Conservation (phyloP, 1,140 invertebrate species). For the Hylaeus volcanicus region DNA sequence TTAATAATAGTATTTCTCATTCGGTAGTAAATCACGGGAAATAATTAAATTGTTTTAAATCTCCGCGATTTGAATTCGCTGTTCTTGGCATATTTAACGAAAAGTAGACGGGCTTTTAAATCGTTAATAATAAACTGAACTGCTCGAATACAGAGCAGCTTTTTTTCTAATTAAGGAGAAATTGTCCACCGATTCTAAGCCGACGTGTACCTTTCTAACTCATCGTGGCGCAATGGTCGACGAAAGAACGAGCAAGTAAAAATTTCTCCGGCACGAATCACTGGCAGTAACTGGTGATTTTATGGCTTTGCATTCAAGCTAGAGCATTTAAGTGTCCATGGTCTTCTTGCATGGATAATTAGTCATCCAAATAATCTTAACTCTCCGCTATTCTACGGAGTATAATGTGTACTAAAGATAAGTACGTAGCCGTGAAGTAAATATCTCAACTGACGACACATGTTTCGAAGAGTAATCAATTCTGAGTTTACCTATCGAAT, state of each 20-base stretch:
- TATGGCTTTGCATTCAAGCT: background rate
- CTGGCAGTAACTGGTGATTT: conserved; percentile 3
- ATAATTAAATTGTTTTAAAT: too few relatives aligned
- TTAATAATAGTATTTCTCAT: background rate
- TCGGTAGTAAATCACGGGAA: background rate
- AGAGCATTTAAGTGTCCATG: background rate
- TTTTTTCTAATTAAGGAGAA: background rate
- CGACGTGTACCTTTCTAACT: conserved; percentile 11
- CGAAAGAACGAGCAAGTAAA: background rate
- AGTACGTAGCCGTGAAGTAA: too few relatives aligned
- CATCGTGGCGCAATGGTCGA: background rate
- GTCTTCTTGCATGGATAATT: background rate
- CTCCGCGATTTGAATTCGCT: background rate
- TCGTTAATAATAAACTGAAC: background rate
- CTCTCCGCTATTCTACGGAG: background rate
- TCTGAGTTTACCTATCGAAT: too few relatives aligned
- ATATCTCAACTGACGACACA: too few relatives aligned
- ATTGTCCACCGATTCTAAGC: background rate
- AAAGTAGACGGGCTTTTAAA: conserved; percentile 4
- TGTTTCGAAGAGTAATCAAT: too few relatives aligned
- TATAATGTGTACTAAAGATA: background rate
- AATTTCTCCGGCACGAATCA: conserved; percentile 4
- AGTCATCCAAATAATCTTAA: background rate
- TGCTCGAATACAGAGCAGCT: background rate
- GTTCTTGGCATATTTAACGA: background rate